Conservation (phyloP, 2,113 vertebrate genomes). For the Corydoras maculifer region DNA sequence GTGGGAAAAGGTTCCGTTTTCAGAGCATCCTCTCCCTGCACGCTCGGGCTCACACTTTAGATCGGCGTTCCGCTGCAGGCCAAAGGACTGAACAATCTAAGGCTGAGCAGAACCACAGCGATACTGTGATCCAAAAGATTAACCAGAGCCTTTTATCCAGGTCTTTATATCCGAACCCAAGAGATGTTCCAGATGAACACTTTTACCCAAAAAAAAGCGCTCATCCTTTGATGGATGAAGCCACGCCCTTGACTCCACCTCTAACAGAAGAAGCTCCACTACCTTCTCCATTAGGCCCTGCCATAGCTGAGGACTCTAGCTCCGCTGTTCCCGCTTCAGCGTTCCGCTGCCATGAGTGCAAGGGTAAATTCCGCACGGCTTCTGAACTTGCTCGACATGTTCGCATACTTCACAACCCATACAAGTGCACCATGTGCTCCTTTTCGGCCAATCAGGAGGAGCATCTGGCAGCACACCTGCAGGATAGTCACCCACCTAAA, state of each 20-base stretch:
- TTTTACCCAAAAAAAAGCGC: constrained; percentile 51
- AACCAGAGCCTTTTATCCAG: constrained; percentile 45
- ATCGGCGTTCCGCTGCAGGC: constrained; percentile 60
- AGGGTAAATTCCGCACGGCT: constrained; percentile 87
- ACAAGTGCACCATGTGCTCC: constrained; percentile 83
- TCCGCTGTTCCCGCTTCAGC: constrained; percentile 48
- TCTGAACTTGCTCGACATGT: constrained; percentile 82
- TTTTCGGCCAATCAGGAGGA: constrained; percentile 84
- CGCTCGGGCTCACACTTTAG: constrained; percentile 76
- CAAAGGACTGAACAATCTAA: constrained; percentile 60
- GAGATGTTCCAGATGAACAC: constrained; percentile 42
- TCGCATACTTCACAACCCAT: constrained; percentile 85
- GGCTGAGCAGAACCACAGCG: constrained; percentile 50
- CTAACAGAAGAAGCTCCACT: constrained; percentile 59
- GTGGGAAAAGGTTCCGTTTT: constrained; percentile 87
- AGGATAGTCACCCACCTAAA: constrained; percentile 62
- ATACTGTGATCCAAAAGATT: constrained; percentile 39
- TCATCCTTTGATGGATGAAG: constrained; percentile 53
- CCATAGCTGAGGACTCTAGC: constrained; percentile 36
- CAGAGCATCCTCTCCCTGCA: constrained; percentile 90
- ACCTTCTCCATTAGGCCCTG: constrained; percentile 48
- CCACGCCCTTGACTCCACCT: constrained; percentile 60
- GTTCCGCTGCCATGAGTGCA: constrained; percentile 84
- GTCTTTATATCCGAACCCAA: constrained; percentile 53
- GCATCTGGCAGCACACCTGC: constrained; percentile 75